phyloP scores from a whole-genome alignment of 2,113 vertebrate genomes.

The Carettochelys insculpta region DNA sequence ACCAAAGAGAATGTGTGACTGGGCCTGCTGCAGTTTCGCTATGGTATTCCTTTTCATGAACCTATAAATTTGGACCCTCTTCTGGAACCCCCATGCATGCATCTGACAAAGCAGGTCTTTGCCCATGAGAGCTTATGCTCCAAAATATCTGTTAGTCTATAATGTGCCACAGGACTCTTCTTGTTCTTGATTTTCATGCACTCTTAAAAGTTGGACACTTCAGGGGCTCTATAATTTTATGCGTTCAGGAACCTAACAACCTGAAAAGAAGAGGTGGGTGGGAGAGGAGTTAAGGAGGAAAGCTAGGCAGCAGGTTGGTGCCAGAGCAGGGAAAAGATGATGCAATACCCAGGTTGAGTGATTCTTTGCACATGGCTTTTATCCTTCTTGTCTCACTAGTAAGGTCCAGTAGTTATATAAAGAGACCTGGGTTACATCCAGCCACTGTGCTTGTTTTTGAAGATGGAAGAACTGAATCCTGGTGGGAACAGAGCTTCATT shows the following conservation, averaged over 20 bases:
- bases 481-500: background rate
- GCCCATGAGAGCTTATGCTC: too few relatives aligned
- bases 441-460: background rate
- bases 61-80: too few relatives aligned
- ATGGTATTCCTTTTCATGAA: too few relatives aligned
- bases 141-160: too few relatives aligned
- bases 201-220: background rate
- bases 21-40: background rate
- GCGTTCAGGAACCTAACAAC: accelerated
- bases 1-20: background rate
- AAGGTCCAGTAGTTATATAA: background rate
- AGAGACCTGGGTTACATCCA: background rate
- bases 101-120: too few relatives aligned
- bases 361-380: background rate
- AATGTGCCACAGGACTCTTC: too few relatives aligned
- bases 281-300: background rate
- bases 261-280: background rate
- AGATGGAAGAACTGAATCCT: background rate
- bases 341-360: background rate
- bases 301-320: background rate
- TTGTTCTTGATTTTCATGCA: background rate
- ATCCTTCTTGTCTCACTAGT: background rate
- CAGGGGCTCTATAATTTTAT: background rate
- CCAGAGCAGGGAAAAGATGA: background rate
- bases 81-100: too few relatives aligned